Base-by-base conservation (phyloP, 1,140 invertebrate species). In the Cyphomyrmex costatus region DNA sequence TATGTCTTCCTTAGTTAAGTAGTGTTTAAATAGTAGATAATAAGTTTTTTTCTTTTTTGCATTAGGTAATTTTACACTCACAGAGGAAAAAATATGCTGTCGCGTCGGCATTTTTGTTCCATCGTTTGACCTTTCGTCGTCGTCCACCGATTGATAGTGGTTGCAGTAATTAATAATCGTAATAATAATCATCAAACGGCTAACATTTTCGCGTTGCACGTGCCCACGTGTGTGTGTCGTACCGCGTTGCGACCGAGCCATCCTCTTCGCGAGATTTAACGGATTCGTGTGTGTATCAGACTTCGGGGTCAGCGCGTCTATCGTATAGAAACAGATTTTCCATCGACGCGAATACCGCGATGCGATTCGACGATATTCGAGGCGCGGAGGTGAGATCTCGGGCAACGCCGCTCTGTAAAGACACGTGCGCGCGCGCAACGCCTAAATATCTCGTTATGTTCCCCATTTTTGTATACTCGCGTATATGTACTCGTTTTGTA, bases 61-160 rank as follows among this genome's bases (percentile, higher is more conserved):
- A 77, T 93, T 95, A 95, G 94, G 91, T 95, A 94, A 92, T 95
- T 95, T 95, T 94, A 95, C 93, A 95, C 92, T 93, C 94, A 94
- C 94, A 95, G 92, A 94, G 93, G 92, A 94, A 94, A 95, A 84
- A 92, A 94, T 94, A 95, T 94, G 95, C 90, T 92, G 92, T 93
- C 83, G 79, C 53, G 74, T 88, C 58, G 78, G 61, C 42, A 85
- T 79, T 86, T 87, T 88, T 89, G 87, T 89, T 90, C 87, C 63
- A 58, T 90, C 63, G 56, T 85, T 83, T 79, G 46, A 73, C 86
- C 53, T 85, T 68, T 77, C 76, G 70, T 89, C 87, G 61, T 88
- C 80, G 36, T 85, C 82, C 46, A 83, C 79, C 68, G 79, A 83
- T 83, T 60, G 79, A 16, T 83, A 82, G 66, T 73, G 66, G 53